Conservation (phyloP, 1,140 invertebrate species). For the Sitobion miscanthi region DNA sequence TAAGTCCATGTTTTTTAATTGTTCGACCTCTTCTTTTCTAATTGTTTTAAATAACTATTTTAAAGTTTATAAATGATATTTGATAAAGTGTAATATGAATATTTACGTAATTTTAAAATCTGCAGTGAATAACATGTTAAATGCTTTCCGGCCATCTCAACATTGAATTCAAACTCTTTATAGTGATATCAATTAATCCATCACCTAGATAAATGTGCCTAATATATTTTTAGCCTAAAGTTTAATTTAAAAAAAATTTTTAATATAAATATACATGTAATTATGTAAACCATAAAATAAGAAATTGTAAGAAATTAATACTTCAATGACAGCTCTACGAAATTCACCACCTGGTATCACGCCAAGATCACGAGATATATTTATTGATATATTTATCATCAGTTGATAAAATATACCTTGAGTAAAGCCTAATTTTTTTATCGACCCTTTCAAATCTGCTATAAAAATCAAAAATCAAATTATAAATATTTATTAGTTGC, state of each 20-base stretch:
- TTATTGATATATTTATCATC: constrained; percentile 88
- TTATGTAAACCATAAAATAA: neutral
- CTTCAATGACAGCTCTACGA: constrained; percentile 86
- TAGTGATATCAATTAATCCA: constrained; percentile 79
- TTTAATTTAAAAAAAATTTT: neutral
- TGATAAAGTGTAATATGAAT: neutral
- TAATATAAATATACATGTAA: neutral
- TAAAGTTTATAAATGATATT: constrained; percentile 28
- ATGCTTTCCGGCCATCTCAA: constrained; percentile 88
- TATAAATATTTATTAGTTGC: neutral
- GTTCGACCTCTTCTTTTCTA: constrained; percentile 75
- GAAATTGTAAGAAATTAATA: constrained; percentile 62
- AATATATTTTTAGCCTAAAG: constrained; percentile 77
- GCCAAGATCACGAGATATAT: constrained; percentile 90
- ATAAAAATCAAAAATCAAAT: neutral
- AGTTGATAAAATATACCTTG: constrained; percentile 92
- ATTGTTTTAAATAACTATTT: neutral
- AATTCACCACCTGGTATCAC: constrained; percentile 98
- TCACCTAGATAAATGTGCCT: constrained; percentile 92
- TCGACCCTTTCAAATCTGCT: constrained; percentile 64
- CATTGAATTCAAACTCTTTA: constrained; percentile 81
- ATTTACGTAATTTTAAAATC: constrained; percentile 54
- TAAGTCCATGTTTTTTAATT: constrained; percentile 88
- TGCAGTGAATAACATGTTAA: constrained; percentile 71
- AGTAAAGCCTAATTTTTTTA: constrained; percentile 75